These are phyloP conservation scores for Eumerus sabulonum DNA, from an alignment of 2,888 invertebrate genomes.

Conservation along the genomic window DNA sequence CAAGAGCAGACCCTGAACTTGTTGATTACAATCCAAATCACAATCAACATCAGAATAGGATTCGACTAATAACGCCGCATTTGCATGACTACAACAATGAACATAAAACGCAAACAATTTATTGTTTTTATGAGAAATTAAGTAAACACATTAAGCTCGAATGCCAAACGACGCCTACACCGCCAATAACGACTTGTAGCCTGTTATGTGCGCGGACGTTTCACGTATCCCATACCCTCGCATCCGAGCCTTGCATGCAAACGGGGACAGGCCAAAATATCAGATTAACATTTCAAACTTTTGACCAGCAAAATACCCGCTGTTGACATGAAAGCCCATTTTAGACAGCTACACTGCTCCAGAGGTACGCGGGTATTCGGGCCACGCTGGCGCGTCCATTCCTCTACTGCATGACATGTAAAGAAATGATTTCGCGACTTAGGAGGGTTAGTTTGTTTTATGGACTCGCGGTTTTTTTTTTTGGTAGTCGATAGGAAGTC, in stretches of 20 bases:
- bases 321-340: slow-evolving; percentile 62
- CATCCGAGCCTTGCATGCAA: slow-evolving; percentile 31
- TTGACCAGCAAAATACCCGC: slow-evolving; percentile 58
- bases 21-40: too few species aligned
- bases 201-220: not conserved
- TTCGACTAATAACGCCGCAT: not conserved
- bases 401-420: slow-evolving; percentile 39
- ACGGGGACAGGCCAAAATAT: slow-evolving; percentile 57
- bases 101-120: slow-evolving; percentile 55
- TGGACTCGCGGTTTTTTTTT: too few species aligned
- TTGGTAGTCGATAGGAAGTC: slow-evolving; percentile 16
- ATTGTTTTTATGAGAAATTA: slow-evolving; percentile 50
- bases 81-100: slow-evolving; percentile 49
- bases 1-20: too few species aligned
- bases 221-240: not conserved
- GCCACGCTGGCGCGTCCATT: slow-evolving; percentile 5
- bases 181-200: slow-evolving; percentile 25
- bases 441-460: slow-evolving; percentile 23
- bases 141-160: slow-evolving; percentile 57
- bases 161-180: slow-evolving; percentile 49
- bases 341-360: slow-evolving; percentile 18
- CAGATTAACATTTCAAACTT: slow-evolving; percentile 59
- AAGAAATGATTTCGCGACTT: slow-evolving; percentile 41
- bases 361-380: too few species aligned
- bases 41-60: too few species aligned